Base-by-base conservation (phyloP, 2,888 invertebrate genomes). In the Trilocha varians region DNA sequence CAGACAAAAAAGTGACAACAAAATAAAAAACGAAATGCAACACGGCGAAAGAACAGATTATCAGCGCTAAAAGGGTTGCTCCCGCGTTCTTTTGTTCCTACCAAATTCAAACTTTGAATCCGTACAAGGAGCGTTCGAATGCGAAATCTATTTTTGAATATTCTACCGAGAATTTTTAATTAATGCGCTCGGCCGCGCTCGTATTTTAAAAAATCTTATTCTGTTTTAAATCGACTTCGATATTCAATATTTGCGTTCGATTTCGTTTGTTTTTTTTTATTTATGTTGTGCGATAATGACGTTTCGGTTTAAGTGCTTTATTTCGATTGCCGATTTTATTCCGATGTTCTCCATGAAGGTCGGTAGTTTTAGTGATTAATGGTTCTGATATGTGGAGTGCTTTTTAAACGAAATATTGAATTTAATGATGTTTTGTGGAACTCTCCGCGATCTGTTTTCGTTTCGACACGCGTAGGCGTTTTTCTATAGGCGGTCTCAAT, bases 121-220 rank as follows among this genome's bases (percentile, higher is more conserved):
- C 82, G 80, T 83, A 83, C 83, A 83, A 82, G 83, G 83, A 83
- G 83, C 78, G 78, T 79, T 77, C 80, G 82, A 82, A 80, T 82
- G 83, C 83, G 82, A 80, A 85, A 83, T 83, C 84, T 85, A 85
- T 85, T 84, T 83, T 80, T 80, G 85, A 83, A 85, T 85, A 83
- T 85, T 85, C 82, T 84, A 85, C 85, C 82, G 82, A 83, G 85
- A 85, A 85, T 85, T 83, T 84, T 85, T 85, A 85, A 85, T 85
- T 85, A 84, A 85, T 84, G 83, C 83, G 80, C 70, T 76, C 71
- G 71, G 71, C 72, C 75, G 76, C 68, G 78, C 76, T 78, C 78
- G 79, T 82, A 83, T 83, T 82, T 82, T 82, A 77, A 77, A 84
- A 82, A 77, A 75, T 80, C 77, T 79, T 76, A 79, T 80, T 79